Conservation (phyloP, 2,888 invertebrate species). For the Galerucella calmariensis region DNA sequence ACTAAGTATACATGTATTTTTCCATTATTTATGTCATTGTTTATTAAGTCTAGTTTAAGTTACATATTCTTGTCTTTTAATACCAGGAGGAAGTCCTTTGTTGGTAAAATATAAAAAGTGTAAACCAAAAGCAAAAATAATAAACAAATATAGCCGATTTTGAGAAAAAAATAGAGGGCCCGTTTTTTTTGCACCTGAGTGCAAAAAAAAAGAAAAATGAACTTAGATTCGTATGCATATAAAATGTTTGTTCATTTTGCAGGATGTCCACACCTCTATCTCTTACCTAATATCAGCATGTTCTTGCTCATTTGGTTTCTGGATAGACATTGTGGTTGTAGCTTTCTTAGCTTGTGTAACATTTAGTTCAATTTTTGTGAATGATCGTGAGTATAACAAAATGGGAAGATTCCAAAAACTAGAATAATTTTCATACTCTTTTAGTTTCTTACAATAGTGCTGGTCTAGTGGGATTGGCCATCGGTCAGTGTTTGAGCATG, state of each 20-base stretch:
- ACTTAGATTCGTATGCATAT: too few relatives aligned
- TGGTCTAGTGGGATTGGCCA: conserved; percentile 56
- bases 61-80: too few relatives aligned
- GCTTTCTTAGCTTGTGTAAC: conserved; percentile 71
- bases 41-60: too few relatives aligned
- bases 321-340: conserved; percentile 73
- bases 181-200: too few relatives aligned
- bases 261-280: conserved; percentile 71
- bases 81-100: too few relatives aligned
- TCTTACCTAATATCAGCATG: conserved; percentile 72
- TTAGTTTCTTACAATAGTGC: conserved; percentile 43
- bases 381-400: conserved; percentile 50
- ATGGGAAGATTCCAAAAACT: not conserved
- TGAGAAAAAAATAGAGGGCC: too few relatives aligned
- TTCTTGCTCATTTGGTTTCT: conserved; percentile 73
- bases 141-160: too few relatives aligned
- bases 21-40: too few relatives aligned
- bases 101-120: too few relatives aligned
- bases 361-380: conserved; percentile 68
- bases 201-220: too few relatives aligned
- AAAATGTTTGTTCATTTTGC: conserved; percentile 31
- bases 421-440: not conserved
- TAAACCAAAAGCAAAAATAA: too few relatives aligned
- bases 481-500: conserved; percentile 41
- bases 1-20: too few relatives aligned